Evolutionary conservation across 2,113 vertebrate species (phyloP).

Genomic region (Psilopogon haemacephalus): DNA sequence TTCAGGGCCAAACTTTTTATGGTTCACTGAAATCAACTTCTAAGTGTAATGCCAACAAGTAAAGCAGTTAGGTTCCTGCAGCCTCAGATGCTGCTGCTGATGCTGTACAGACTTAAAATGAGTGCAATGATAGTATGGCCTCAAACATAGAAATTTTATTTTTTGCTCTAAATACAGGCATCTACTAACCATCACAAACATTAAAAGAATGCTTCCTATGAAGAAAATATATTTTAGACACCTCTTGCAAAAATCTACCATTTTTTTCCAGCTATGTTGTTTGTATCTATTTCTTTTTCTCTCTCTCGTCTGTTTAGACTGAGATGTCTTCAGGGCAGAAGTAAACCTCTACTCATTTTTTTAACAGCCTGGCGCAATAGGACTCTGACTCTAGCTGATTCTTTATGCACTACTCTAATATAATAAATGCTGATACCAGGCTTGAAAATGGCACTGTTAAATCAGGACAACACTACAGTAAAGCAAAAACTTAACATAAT

Average conservation of each 20-base stretch:
- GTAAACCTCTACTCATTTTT: background rate
- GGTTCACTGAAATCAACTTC: slow-evolving; percentile 77
- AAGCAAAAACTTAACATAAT: background rate
- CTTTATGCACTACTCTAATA: background rate
- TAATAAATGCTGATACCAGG: background rate
- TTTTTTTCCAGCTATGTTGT: background rate
- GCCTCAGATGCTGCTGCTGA: slow-evolving; percentile 25
- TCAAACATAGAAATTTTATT: background rate
- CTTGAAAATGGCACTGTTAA: background rate
- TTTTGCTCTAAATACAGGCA: background rate
- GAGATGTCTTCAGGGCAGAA: background rate
- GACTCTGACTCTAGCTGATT: background rate
- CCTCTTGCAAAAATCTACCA: background rate
- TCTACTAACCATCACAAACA: background rate
- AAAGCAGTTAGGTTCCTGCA: slow-evolving; percentile 29
- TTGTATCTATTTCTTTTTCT: background rate
- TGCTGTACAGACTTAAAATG: background rate
- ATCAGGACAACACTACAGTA: background rate
- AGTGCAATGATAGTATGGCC: slow-evolving; percentile 1
- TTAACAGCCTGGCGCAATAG: background rate
- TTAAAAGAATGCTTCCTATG: background rate
- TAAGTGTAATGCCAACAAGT: slow-evolving; percentile 26
- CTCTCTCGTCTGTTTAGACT: background rate
- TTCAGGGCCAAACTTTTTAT: slow-evolving; percentile 79
- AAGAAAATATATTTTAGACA: background rate